Conservation (phyloP, 2,113 vertebrate genomes). For the Clarias macrocephalus region DNA sequence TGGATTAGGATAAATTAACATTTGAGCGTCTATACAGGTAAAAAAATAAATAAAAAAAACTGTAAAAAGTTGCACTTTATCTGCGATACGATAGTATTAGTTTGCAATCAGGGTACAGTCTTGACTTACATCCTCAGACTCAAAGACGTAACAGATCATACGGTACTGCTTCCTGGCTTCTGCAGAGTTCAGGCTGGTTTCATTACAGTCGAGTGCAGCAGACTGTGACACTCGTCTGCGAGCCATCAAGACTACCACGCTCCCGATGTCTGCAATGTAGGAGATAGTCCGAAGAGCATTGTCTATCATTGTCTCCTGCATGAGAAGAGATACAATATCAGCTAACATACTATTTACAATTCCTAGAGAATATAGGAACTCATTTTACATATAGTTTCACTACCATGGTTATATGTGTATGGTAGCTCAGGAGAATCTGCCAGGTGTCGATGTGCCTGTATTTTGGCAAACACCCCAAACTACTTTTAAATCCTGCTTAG, state of each 20-base stretch:
- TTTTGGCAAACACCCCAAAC: neutral
- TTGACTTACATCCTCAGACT: conserved; percentile 94
- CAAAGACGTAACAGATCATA: conserved; percentile 98
- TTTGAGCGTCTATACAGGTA: neutral
- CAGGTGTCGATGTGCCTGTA: neutral
- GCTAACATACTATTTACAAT: neutral
- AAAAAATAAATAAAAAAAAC: neutral
- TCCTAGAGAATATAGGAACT: neutral
- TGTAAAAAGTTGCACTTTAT: neutral
- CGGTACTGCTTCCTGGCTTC: conserved; percentile 92
- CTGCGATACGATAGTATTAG: neutral
- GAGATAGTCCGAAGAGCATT: conserved; percentile 96
- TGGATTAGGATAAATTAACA: neutral
- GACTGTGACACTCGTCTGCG: conserved; percentile 86
- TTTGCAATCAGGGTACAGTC: neutral
- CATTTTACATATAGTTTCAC: neutral
- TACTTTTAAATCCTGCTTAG: conserved; percentile 17
- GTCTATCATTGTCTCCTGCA: conserved; percentile 96
- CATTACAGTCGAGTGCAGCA: conserved; percentile 88
- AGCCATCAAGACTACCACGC: conserved; percentile 96
- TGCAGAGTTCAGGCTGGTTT: conserved; percentile 79
- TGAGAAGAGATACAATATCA: conserved; percentile 6
- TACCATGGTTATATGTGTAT: neutral
- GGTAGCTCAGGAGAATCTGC: neutral
- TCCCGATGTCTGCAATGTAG: conserved; percentile 95